Evolutionary conservation across 2,797 vertebrate genomes (phyloP).

Genomic region (Enteromius anoplus): DNA sequence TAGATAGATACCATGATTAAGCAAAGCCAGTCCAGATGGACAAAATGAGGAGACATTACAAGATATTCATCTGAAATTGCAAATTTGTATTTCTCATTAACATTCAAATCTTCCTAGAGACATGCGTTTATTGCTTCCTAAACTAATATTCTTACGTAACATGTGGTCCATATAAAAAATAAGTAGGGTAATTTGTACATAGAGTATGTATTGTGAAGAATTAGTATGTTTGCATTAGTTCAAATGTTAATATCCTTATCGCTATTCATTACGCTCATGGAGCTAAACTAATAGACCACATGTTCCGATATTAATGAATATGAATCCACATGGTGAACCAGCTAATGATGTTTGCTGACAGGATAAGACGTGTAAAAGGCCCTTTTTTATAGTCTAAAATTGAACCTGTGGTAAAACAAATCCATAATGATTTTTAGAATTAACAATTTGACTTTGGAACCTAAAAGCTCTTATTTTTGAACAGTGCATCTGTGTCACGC

Average conservation of each 20-base stretch:
- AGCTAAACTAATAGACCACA: constrained; percentile 7
- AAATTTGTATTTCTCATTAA: background rate
- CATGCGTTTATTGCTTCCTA: background rate
- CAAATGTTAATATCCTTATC: background rate
- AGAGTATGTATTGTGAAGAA: background rate
- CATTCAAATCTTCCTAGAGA: background rate
- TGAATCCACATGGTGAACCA: constrained; percentile 16
- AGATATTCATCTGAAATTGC: too few species aligned
- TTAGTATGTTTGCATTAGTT: background rate
- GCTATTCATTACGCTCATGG: background rate
- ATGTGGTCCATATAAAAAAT: background rate
- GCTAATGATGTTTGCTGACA: constrained; percentile 23
- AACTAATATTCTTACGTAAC: background rate
- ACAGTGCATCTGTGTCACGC: background rate
- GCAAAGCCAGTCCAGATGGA: background rate
- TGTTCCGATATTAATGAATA: constrained; percentile 4
- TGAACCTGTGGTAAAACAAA: background rate
- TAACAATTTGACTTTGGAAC: background rate
- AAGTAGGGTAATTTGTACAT: background rate
- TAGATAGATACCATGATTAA: background rate
- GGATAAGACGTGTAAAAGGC: background rate
- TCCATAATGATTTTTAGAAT: background rate
- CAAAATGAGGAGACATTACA: background rate
- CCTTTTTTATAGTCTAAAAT: constrained; percentile 4
- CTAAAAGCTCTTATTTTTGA: background rate